Evolutionary conservation across 1,140 invertebrate genomes (phyloP), one percentile per base, ranked within the genome.

Genomic region (Drosophila baimaii): DNA sequence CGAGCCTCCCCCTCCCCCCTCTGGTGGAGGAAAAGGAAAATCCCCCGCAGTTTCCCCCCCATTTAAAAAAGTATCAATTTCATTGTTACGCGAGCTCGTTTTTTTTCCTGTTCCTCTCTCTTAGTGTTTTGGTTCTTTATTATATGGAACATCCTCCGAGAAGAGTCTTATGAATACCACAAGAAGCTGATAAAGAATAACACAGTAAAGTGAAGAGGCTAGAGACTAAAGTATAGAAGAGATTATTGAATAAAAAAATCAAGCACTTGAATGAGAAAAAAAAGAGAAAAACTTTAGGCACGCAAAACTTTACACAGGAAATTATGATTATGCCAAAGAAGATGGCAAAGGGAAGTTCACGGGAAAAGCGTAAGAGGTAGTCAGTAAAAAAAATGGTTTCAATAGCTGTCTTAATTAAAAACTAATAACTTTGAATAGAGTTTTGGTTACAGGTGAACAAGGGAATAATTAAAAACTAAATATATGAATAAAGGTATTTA

Each of bases 41-140:
- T 61, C 37, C 46, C 46, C 61, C 46, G 19, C 61, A 23, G 19
- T 23, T 51, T 63, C 44, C 49, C 21, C 41, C 63, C 72, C 73
- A 89, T 89, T 88, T 88, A 84, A 88, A 86, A 82, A 88, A 86
- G 84, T 89, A 88, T 88, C 84, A 88, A 89, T 88, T 88, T 88
- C 84, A 88, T 88, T 88, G 84, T 88, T 88, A 89, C 84, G 84
- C 80, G 80, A 75, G 75, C 84, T 83, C 80, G 80, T 83, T 83
- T 89, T 71, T 81, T 64, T 62, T 51, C 27, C 21, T 43, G 37
- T 5, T 51, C 19, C 65, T 54, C 29, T 35, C 37, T 59, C 31
- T 63, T 52, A 62, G 63, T 77, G 73, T 77, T 77, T 77, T 77
- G 63, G 56, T 77, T 76, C 73, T 76, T 76, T 76, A 76, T 76